These are phyloP conservation scores for Agrotis exclamationis DNA, from an alignment of 2,888 invertebrate genomes.

Conservation along the genomic window DNA sequence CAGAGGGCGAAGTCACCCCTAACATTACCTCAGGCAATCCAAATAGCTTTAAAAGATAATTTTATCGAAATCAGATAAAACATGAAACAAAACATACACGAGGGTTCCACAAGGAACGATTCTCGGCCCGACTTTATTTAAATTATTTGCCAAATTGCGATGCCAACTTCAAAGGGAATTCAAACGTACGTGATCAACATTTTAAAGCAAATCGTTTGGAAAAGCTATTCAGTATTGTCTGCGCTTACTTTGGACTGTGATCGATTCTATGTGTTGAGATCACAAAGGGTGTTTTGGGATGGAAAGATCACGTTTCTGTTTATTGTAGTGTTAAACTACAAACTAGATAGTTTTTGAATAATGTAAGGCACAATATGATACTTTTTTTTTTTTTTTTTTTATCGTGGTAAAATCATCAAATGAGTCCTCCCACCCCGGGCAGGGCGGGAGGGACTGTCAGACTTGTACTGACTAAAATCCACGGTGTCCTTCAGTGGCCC, in stretches of 20 bases:
- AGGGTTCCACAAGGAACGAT: conserved; percentile 57
- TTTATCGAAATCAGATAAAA: conserved; percentile 53
- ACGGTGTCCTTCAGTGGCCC: too few relatives aligned
- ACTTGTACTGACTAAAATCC: too few relatives aligned
- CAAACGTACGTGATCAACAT: conserved; percentile 76
- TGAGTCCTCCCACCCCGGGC: too few relatives aligned
- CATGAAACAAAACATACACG: conserved; percentile 51
- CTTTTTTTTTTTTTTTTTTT: too few relatives aligned
- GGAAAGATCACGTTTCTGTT: conserved; percentile 47
- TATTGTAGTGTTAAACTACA: conserved; percentile 27
- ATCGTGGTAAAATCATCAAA: too few relatives aligned
- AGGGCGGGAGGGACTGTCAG: too few relatives aligned
- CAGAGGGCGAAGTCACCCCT: conserved; percentile 19
- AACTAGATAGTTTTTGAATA: conserved; percentile 1
- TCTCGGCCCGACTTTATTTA: conserved; percentile 70
- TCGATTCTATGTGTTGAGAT: conserved; percentile 58
- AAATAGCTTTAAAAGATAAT: conserved; percentile 46
- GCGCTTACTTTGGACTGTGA: conserved; percentile 58
- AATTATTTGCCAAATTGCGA: conserved; percentile 77
- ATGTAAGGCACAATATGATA: not conserved
- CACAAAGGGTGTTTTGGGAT: conserved; percentile 57
- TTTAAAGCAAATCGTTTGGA: conserved; percentile 73
- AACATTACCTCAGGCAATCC: conserved; percentile 17
- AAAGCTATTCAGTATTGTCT: conserved; percentile 70
- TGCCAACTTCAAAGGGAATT: conserved; percentile 73